These are phyloP conservation scores for Apis laboriosa DNA, from an alignment of 1,140 invertebrate species.

Conservation along the genomic window DNA sequence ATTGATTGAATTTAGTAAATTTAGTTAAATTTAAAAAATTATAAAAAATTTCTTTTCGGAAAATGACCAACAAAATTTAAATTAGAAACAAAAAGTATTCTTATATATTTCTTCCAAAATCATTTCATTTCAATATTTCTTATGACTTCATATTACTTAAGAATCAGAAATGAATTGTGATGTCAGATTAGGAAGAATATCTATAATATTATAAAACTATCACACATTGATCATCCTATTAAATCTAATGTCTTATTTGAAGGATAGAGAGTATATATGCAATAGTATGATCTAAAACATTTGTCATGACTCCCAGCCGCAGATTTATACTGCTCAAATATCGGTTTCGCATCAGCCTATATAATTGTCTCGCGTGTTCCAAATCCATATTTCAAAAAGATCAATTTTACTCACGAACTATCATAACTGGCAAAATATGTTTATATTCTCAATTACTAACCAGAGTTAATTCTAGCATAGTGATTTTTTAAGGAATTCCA, in stretches of 20 bases:
- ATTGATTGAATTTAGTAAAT: too few species aligned
- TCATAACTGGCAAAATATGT: slow-evolving; percentile 9
- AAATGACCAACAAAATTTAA: too few species aligned
- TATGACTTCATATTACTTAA: slow-evolving; percentile 16
- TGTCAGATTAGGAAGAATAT: slow-evolving; percentile 18
- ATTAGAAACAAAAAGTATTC: too few species aligned
- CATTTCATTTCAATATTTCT: neutral
- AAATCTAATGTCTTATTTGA: slow-evolving; percentile 50
- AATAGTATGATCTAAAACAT: slow-evolving; percentile 19
- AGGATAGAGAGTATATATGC: slow-evolving; percentile 24
- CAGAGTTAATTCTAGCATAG: neutral
- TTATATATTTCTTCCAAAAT: too few species aligned
- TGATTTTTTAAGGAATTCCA: neutral
- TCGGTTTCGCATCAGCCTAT: slow-evolving; percentile 22
- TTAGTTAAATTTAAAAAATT: too few species aligned
- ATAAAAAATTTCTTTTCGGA: too few species aligned
- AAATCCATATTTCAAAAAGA: slow-evolving; percentile 21
- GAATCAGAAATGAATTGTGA: slow-evolving; percentile 30
- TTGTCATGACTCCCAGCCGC: slow-evolving; percentile 48
- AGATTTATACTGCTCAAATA: slow-evolving; percentile 51
- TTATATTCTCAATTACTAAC: slow-evolving; percentile 21
- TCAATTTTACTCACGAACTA: slow-evolving; percentile 26
- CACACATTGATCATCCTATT: slow-evolving; percentile 17
- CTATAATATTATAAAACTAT: slow-evolving; percentile 48
- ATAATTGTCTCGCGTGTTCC: slow-evolving; percentile 10